phyloP scores from a whole-genome alignment of 2,113 vertebrate species.

The Coregonus clupeaformis region DNA sequence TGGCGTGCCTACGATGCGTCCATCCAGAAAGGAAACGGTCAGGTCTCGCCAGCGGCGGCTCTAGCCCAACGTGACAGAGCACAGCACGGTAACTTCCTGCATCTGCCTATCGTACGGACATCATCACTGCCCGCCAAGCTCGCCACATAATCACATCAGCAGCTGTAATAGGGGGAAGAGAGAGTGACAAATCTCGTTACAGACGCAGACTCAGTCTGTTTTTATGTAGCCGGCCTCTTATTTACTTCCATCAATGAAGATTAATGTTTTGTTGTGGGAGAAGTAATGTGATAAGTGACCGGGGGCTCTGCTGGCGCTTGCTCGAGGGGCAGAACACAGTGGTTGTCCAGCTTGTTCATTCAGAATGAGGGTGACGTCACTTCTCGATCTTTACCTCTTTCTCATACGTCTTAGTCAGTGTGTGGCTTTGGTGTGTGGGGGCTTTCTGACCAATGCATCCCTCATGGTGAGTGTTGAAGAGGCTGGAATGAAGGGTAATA shows the following conservation, averaged over 20 bases:
- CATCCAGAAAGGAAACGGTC: constrained; percentile 26
- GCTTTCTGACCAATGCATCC: no score
- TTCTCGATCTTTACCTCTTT: neutral
- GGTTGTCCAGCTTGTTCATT: constrained; percentile 2
- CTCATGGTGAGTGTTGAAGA: no score
- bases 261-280: constrained; percentile 52
- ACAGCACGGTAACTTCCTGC: constrained; percentile 54
- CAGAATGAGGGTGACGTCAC: neutral
- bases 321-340: neutral
- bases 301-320: neutral
- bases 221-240: constrained; percentile 37
- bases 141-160: constrained; percentile 67
- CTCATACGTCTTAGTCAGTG: constrained; percentile 16
- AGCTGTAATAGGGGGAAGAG: constrained; percentile 34
- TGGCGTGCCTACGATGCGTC: neutral
- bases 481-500: no score
- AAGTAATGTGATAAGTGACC: constrained; percentile 51
- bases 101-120: constrained; percentile 49
- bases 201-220: constrained; percentile 56
- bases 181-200: constrained; percentile 72
- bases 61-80: constrained; percentile 39
- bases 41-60: constrained; percentile 16
- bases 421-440: constrained; percentile 13
- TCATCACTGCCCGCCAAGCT: constrained; percentile 44
- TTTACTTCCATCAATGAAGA: constrained; percentile 59